These are phyloP conservation scores for Pygocentrus nattereri DNA, from an alignment of 2,797 vertebrate species.

Conservation along the genomic window DNA sequence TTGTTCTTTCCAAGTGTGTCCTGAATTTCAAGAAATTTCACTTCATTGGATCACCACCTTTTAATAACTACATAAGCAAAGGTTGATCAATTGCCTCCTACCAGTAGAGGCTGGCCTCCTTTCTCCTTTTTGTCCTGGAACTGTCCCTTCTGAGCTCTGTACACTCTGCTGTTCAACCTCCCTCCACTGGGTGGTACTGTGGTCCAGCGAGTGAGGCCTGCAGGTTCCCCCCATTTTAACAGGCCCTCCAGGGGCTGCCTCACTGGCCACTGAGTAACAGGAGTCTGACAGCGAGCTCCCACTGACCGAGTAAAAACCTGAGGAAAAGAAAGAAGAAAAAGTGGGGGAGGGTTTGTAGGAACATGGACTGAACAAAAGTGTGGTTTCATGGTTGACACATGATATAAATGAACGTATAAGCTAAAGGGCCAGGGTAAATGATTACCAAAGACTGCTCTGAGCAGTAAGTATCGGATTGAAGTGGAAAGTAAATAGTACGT, in stretches of 20 bases:
- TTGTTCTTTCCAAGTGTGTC: too few relatives aligned
- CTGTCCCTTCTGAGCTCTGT: conserved; percentile 57
- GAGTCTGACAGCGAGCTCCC: conserved; percentile 87
- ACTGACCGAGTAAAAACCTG: conserved; percentile 85
- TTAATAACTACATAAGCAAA: not conserved
- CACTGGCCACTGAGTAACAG: conserved; percentile 84
- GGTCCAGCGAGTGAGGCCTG: conserved; percentile 72
- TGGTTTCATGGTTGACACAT: conserved; percentile 49
- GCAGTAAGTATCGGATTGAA: not conserved
- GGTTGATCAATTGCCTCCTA: conserved; percentile 57
- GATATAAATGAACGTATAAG: conserved; percentile 62
- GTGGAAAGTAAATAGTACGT: not conserved
- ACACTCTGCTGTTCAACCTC: conserved; percentile 69
- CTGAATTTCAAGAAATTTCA: too few relatives aligned
- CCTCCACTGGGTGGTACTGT: conserved; percentile 76
- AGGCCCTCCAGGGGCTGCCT: conserved; percentile 66
- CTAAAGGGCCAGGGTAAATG: conserved; percentile 69
- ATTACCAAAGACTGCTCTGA: conserved; percentile 61
- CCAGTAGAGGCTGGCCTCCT: conserved; percentile 76
- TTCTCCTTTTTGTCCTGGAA: conserved; percentile 57
- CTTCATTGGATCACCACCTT: not conserved
- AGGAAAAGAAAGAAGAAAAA: conserved; percentile 48
- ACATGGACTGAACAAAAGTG: conserved; percentile 27
- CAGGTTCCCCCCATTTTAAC: conserved; percentile 52
- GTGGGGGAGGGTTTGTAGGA: conserved; percentile 46